A percentile compares a stretch with the other conserved stretches of the same genome.
These are phyloP conservation scores for Nemoura dubitans DNA, from an alignment of 2,888 invertebrate genomes.

Conservation along the genomic window DNA sequence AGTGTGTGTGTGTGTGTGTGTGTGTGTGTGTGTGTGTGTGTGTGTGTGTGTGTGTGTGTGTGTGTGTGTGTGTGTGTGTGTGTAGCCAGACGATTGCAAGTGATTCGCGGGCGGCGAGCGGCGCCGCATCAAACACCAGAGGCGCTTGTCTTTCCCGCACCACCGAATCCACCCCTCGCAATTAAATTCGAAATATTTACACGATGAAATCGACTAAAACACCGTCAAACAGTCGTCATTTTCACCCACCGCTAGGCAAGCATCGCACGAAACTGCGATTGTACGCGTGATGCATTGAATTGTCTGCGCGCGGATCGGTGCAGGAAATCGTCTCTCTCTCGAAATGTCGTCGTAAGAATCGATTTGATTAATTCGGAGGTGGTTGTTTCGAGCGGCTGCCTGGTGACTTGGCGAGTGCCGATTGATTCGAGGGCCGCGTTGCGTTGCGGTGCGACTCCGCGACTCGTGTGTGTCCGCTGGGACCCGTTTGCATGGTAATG, in stretches of 20 bases:
- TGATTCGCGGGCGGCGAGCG: not conserved
- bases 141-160: not conserved
- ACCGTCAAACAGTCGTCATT: not conserved
- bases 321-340: not conserved
- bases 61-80: too few relatives aligned
- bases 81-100: not conserved
- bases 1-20: not conserved
- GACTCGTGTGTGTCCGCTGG: slow-evolving; percentile 1
- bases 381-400: not conserved
- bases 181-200: not conserved
- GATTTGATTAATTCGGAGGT: not conserved
- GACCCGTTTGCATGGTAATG: slow-evolving; percentile 41
- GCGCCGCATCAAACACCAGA: not conserved
- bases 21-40: too few relatives aligned
- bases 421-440: slow-evolving; percentile 23
- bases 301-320: not conserved
- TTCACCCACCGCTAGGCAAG: not conserved
- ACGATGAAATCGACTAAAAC: not conserved
- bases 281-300: not conserved
- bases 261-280: not conserved
- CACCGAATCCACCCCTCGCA: not conserved
- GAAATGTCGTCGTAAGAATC: not conserved
- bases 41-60: too few relatives aligned
- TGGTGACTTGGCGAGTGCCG: not conserved
- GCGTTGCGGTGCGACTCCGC: not conserved